phyloP scores from a whole-genome alignment of 2,113 vertebrate species.

The Marcusenius ussheri region DNA sequence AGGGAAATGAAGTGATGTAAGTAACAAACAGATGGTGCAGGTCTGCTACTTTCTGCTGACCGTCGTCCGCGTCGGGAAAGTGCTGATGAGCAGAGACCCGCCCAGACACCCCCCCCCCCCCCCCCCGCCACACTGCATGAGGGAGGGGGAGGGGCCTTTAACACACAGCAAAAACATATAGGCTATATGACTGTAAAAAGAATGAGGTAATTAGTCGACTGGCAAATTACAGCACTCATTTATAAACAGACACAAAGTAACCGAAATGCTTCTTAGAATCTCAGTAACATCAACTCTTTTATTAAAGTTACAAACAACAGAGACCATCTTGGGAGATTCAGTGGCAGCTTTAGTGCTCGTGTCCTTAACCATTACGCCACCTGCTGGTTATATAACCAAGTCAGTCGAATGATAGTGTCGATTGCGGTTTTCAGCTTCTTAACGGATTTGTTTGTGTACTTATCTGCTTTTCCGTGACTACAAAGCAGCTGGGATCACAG shows the following conservation, averaged over 20 bases:
- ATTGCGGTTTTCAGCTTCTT: background rate
- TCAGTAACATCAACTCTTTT: background rate
- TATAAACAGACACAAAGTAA: background rate
- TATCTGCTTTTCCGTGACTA: background rate
- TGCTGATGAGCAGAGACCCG: slow-evolving; percentile 34
- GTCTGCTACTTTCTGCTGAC: slow-evolving; percentile 57
- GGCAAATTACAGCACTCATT: slow-evolving; percentile 19
- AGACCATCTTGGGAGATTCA: background rate
- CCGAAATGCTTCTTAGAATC: background rate
- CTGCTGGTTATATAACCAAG: background rate
- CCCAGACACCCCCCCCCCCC: background rate
- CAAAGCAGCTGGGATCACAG: background rate
- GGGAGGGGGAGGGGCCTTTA: background rate
- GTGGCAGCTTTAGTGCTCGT: background rate
- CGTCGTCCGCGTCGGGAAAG: slow-evolving; percentile 40
- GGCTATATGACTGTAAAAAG: background rate
- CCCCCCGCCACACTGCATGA: background rate
- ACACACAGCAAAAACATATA: background rate
- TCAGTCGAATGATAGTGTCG: background rate
- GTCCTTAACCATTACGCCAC: background rate
- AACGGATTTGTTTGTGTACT: background rate
- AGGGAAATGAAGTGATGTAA: slow-evolving; percentile 43
- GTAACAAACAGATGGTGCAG: slow-evolving; percentile 56
- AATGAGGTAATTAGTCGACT: background rate
- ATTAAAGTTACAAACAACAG: background rate